Conservation (phyloP, 35 echinoderm and acorn worm species). For the Holothuria glaberrima region DNA sequence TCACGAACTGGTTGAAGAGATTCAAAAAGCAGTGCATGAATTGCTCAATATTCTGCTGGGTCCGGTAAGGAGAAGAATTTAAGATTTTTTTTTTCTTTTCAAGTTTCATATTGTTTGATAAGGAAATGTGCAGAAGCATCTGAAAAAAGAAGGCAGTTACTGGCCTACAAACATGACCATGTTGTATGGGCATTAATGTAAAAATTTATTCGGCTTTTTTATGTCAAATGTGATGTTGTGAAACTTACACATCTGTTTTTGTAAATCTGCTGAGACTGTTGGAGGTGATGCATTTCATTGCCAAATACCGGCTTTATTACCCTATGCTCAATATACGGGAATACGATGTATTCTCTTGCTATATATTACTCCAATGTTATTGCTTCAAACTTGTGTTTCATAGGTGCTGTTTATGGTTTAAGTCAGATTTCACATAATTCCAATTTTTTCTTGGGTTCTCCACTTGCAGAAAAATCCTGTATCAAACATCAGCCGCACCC, state of each 20-base stretch:
- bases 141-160: neutral
- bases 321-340: no score
- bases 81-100: neutral
- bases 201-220: neutral
- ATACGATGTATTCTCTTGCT: no score
- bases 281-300: no score
- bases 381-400: no score
- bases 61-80: conserved; percentile 45
- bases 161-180: neutral
- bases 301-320: no score
- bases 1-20: conserved; percentile 65
- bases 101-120: no score
- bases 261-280: no score
- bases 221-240: no score
- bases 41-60: conserved; percentile 78
- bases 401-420: no score
- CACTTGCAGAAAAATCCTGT: conserved; percentile 33
- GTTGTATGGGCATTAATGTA: neutral
- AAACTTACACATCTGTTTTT: no score
- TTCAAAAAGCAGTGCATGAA: conserved; percentile 79
- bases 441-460: neutral
- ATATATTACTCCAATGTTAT: no score
- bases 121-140: no score
- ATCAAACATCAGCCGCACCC: conserved; percentile 24
- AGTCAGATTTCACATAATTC: neutral